Conservation (phyloP, 2,797 vertebrate species). For the Trachurus trachurus region DNA sequence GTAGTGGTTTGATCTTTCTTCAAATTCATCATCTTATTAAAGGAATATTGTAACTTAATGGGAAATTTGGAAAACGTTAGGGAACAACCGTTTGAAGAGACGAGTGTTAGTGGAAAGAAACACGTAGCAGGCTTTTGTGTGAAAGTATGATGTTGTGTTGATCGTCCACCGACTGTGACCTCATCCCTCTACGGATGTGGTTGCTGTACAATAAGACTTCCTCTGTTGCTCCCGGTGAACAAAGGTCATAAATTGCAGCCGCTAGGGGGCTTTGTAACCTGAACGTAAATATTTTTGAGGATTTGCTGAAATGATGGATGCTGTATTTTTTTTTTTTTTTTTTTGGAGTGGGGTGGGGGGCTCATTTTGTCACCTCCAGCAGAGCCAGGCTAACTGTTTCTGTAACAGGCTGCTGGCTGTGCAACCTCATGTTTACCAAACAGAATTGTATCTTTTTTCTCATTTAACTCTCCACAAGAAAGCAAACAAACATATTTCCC, state of each 20-base stretch:
- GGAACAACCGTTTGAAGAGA: not conserved
- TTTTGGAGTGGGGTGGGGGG: not conserved
- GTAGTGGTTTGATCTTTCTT: conserved; percentile 11
- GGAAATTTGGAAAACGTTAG: too few species aligned
- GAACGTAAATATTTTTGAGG: not conserved
- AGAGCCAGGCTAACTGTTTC: not conserved
- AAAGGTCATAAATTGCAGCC: not conserved
- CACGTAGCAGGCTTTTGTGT: not conserved
- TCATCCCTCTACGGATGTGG: not conserved
- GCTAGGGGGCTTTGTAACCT: not conserved
- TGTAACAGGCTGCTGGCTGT: not conserved
- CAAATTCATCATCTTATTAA: not conserved
- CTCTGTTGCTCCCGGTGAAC: not conserved
- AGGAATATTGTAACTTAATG: too few species aligned
- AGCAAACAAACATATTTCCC: not conserved
- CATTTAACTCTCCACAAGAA: conserved; percentile 10
- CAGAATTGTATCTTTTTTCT: conserved; percentile 1
- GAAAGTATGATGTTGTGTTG: not conserved
- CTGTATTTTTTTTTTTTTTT: not conserved
- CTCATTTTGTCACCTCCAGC: conserved; percentile 1
- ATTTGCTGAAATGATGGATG: not conserved
- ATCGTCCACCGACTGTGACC: not conserved
- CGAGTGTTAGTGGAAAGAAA: not conserved
- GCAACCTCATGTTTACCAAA: not conserved
- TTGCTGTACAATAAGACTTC: not conserved